Conservation (phyloP, 1,140 invertebrate species). For the Hermetia illucens region DNA sequence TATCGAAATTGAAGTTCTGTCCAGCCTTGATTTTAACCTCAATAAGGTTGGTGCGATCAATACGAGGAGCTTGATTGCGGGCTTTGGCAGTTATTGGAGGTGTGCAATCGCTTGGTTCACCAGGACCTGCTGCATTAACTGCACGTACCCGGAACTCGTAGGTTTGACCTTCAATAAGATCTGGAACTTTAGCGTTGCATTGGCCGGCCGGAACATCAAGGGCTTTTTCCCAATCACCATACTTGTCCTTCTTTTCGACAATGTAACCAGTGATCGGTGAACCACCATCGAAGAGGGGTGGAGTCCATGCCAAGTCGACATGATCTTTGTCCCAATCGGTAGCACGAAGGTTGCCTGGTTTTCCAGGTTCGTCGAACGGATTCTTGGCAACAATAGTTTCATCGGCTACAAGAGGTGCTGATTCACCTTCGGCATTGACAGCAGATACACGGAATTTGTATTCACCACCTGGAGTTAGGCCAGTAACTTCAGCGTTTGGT, state of each 20-base stretch:
- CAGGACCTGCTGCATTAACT: constrained; percentile 85
- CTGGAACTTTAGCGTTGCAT: constrained; percentile 72
- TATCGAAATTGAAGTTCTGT: constrained; percentile 45
- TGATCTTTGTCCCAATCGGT: constrained; percentile 95
- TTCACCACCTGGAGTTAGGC: constrained; percentile 77
- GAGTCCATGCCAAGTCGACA: constrained; percentile 77
- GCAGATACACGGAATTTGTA: constrained; percentile 92
- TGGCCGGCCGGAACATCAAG: constrained; percentile 52
- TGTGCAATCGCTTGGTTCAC: constrained; percentile 83
- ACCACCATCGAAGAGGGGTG: constrained; percentile 68
- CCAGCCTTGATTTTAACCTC: constrained; percentile 87
- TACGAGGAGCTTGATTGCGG: constrained; percentile 82
- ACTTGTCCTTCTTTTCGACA: constrained; percentile 88
- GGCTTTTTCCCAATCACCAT: constrained; percentile 77
- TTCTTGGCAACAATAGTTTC: constrained; percentile 87
- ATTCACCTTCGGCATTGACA: constrained; percentile 92
- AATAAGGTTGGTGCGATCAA: constrained; percentile 74
- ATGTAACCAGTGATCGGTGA: constrained; percentile 76
- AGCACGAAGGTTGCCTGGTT: constrained; percentile 77
- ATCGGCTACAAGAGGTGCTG: constrained; percentile 78
- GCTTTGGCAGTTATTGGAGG: constrained; percentile 89
- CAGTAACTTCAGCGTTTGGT: constrained; percentile 70
- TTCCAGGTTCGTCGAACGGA: constrained; percentile 90
- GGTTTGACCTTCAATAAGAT: constrained; percentile 78
- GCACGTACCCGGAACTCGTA: constrained; percentile 86